Evolutionary conservation across 2,113 vertebrate species (phyloP), one percentile per base, ranked within the genome.

Genomic region (Tiliqua scincoides): DNA sequence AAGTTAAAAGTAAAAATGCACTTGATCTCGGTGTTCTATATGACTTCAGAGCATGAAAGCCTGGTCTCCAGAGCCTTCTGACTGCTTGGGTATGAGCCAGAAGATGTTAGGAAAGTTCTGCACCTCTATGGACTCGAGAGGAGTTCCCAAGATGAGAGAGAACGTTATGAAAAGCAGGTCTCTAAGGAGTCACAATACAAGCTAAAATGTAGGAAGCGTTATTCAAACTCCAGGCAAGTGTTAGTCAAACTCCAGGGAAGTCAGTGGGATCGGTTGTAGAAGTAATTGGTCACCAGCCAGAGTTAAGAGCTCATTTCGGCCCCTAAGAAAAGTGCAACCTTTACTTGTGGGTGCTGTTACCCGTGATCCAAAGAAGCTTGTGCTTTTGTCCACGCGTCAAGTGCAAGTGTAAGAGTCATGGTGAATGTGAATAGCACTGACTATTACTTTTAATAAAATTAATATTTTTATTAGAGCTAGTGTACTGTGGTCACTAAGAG

Each of bases 161-260:
- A 89, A 83, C 82, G 17, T 8, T 76, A 87, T 73, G 80, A 91
- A 75, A 90, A 89, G n/a, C 59, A 68, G 52, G 4, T 25, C 62
- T 76, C 89, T 89, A 92, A 84, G 40, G 82, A 73, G 73, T 62
- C 78, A 86, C 54, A 67, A 57, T 62, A 73, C 30, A 48, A 0
- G 73, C 85, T 52, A 78, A 90, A 92, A 91, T n/a, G 57, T 76
- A 30, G 0, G 48, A 92, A 78, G 67, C 11, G 25, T 92, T 20
- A 0, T 74, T 59, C 43, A 48, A 48, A 48, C 43, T 48, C 78
- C 67, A 88, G 52, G 67, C 52, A 73, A 76, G 91, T 78, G 63
- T 17, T 91, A n/a, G 84, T 6, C 67, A 90, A 73, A 72, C 68
- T n/a, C n/a, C 37, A n/a, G 48, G 9, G 84, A 87, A 85, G 83